Evolutionary conservation across 2,888 invertebrate genomes (phyloP), one percentile per base, ranked within the genome.

Genomic region (Drosophila rubida): DNA sequence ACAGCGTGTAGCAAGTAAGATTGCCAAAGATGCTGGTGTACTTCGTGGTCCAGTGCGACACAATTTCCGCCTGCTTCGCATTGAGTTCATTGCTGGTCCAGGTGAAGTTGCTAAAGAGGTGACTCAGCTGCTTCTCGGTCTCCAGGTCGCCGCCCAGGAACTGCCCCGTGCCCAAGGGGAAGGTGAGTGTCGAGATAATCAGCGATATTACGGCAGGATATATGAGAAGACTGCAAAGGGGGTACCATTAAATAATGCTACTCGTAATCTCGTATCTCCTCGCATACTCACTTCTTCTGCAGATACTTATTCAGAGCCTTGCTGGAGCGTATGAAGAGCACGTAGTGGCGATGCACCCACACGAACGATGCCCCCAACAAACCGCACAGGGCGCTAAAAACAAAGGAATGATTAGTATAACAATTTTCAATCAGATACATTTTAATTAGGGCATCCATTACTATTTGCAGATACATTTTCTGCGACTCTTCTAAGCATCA

Each of bases 61-160:
- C 94, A 35, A 97, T 93, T 41, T 95, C 95, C 57, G 95, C 95
- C 90, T 98, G 97, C 75, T 96, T 95, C 0, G 96, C 96, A 0
- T 95, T 95, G 57, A 97, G 93, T 80, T 96, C 94, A 7, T 93
- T 92, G 84, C 96, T 95, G 0, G 96, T 95, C 99, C 99, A 99
- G 0, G 98, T 98, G 91, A 99, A 98, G 92, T 99, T 99, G 45
- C 97, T 96, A 91, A 99, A 99, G 57, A 99, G 93, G 58, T 96
- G 95, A 0, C 85, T 89, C 59, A 96, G 95, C 93, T 96, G 96
- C 82, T 95, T 95, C 88, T 96, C 96, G 32, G 95, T 96, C 37
- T 95, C 95, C 8, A 97, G 92, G 79, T 94, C 94, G 0, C 96
- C 97, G 0, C 97, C 97, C 93, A 97, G 95, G 90, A 97, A 99